Conservation (phyloP, 30 jellyfish, hydroid and myxozoan genomes). For the Catostylus mosaicus region DNA sequence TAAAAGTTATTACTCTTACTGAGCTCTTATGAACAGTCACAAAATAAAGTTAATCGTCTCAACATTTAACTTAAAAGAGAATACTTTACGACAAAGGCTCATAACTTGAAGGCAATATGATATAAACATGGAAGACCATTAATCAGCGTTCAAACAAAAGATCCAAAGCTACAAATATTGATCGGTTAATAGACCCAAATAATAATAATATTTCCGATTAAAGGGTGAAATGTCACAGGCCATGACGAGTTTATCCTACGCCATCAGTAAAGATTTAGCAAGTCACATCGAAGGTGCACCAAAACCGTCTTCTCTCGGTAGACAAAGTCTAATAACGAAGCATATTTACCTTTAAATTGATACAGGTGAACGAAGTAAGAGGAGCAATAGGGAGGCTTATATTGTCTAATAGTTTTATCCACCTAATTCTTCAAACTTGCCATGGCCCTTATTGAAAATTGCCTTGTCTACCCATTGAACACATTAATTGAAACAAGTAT, state of each 20-base stretch:
- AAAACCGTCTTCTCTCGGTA: neutral
- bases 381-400: neutral
- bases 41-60: slow-evolving; percentile 17
- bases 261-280: neutral
- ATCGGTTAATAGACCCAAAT: no score
- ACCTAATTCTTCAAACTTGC: slow-evolving; percentile 7
- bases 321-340: neutral
- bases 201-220: slow-evolving; percentile 12
- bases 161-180: neutral
- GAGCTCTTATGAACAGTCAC: neutral
- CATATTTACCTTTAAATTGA: neutral
- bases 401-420: neutral
- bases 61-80: no score
- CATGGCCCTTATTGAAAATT: neutral
- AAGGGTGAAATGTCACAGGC: slow-evolving; percentile 12
- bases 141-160: neutral
- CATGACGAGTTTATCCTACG: neutral
- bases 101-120: no score
- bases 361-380: neutral
- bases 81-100: neutral
- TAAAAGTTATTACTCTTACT: neutral
- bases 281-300: neutral
- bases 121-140: neutral
- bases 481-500: neutral
- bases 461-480: neutral